Evolutionary conservation across 2,113 vertebrate species (phyloP).

Genomic region (Apodemus sylvaticus): DNA sequence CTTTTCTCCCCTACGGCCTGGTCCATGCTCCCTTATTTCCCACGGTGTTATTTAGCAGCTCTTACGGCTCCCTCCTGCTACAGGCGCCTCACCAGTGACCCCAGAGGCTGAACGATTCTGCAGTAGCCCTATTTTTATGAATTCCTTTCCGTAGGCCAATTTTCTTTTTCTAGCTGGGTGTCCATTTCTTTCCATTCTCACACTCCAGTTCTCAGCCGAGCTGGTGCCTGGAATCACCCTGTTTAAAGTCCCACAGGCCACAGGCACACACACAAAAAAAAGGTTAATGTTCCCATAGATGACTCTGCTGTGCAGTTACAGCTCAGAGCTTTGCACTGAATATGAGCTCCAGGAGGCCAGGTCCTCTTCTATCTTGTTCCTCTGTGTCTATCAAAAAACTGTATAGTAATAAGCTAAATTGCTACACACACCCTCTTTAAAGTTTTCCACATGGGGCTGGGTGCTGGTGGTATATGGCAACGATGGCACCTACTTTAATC

Average conservation of each 20-base stretch:
- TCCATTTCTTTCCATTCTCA: neutral
- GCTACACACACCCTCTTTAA: neutral
- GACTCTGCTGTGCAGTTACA: neutral
- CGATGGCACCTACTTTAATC: neutral
- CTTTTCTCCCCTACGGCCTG: neutral
- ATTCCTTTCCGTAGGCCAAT: neutral
- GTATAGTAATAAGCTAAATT: neutral
- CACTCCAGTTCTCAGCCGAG: neutral
- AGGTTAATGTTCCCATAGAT: neutral
- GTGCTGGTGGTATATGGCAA: neutral
- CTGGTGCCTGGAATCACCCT: neutral
- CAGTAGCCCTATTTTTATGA: rapidly evolving
- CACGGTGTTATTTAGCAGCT: neutral
- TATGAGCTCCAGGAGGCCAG: neutral
- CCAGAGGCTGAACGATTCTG: neutral
- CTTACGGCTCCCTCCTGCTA: neutral
- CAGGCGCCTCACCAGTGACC: neutral
- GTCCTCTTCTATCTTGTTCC: neutral
- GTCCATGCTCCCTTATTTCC: neutral
- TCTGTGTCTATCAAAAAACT: neutral
- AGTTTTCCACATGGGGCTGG: neutral
- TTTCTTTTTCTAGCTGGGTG: neutral
- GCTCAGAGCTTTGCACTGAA: neutral
- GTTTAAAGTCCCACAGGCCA: neutral
- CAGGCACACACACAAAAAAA: neutral